phyloP scores from a whole-genome alignment of 2,888 invertebrate genomes.

The Drosophila villosipedis region DNA sequence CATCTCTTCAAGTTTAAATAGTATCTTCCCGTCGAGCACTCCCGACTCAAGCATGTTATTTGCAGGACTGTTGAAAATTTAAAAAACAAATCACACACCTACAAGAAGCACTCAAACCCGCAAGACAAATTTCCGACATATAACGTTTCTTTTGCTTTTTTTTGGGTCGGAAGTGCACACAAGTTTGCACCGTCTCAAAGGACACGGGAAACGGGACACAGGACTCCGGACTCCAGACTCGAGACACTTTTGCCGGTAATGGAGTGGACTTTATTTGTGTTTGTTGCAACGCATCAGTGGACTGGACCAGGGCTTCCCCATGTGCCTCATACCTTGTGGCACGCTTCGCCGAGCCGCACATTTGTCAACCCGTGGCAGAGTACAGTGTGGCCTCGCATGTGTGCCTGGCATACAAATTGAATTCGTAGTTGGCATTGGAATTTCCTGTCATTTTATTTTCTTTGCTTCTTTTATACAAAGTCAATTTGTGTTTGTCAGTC shows the following conservation, averaged over 20 bases:
- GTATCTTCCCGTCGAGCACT: neutral
- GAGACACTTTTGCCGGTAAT: constrained; percentile 69
- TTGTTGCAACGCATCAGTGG: constrained; percentile 49
- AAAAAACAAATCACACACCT: constrained; percentile 81
- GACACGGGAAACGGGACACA: constrained; percentile 13
- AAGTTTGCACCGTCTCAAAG: constrained; percentile 55
- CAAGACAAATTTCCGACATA: constrained; percentile 71
- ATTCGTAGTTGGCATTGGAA: constrained; percentile 6
- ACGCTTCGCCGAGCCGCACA: constrained; percentile 54
- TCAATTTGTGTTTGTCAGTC: constrained; percentile 22
- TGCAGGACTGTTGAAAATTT: constrained; percentile 62
- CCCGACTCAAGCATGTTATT: constrained; percentile 1
- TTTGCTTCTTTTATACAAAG: constrained; percentile 6
- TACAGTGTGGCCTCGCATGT: constrained; percentile 31
- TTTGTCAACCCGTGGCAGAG: constrained; percentile 53
- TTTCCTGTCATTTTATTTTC: neutral
- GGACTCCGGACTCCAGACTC: constrained; percentile 9
- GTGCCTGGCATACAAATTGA: constrained; percentile 43
- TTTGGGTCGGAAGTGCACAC: constrained; percentile 63
- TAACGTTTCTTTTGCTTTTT: constrained; percentile 8
- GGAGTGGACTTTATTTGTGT: constrained; percentile 83
- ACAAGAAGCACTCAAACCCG: constrained; percentile 45
- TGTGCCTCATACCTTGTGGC: constrained; percentile 51
- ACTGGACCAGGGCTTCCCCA: constrained; percentile 1
- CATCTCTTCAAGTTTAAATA: neutral